Percentiles rank a stretch among this genome's conserved stretches.
Evolutionary conservation across 2,888 invertebrate species (phyloP).

Genomic region (Epistrophe grossulariae): DNA sequence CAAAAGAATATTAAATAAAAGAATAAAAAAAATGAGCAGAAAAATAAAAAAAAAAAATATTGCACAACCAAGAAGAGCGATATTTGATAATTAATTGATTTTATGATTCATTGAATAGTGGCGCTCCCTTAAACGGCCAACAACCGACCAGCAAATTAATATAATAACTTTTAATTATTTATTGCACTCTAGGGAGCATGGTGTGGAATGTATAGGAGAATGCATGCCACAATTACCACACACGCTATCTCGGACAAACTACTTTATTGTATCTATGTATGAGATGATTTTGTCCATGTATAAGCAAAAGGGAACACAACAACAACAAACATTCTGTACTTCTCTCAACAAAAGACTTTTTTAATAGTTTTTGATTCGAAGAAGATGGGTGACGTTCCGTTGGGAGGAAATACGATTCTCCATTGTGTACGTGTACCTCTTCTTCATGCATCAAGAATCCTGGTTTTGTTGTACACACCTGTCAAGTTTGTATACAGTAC

Average conservation of each 20-base stretch:
- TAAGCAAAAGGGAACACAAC: background rate
- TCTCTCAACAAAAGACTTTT: background rate
- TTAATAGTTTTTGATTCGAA: conserved; percentile 6
- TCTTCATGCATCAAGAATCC: background rate
- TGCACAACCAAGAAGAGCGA: conserved; percentile 49
- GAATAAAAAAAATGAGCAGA: background rate
- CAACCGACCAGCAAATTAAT: conserved; percentile 67
- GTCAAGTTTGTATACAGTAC: background rate
- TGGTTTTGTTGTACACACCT: background rate
- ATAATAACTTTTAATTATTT: conserved; percentile 75
- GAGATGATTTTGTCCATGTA: background rate
- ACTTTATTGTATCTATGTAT: background rate
- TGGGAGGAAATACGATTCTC: background rate
- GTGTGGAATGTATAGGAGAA: background rate
- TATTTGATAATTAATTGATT: conserved; percentile 76
- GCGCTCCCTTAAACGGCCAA: conserved; percentile 48
- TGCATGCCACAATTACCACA: conserved; percentile 39
- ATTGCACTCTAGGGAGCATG: conserved; percentile 56
- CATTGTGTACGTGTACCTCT: background rate
- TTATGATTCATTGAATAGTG: conserved; percentile 72
- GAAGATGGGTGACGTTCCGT: background rate
- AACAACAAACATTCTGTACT: background rate
- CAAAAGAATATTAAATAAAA: conserved; percentile 25
- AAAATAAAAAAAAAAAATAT: background rate
- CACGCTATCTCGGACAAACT: conserved; percentile 9